Percentiles rank a stretch among this genome's conserved stretches.
Conservation (phyloP, 2,797 vertebrate genomes). For the Kryptopterus vitreolus region DNA sequence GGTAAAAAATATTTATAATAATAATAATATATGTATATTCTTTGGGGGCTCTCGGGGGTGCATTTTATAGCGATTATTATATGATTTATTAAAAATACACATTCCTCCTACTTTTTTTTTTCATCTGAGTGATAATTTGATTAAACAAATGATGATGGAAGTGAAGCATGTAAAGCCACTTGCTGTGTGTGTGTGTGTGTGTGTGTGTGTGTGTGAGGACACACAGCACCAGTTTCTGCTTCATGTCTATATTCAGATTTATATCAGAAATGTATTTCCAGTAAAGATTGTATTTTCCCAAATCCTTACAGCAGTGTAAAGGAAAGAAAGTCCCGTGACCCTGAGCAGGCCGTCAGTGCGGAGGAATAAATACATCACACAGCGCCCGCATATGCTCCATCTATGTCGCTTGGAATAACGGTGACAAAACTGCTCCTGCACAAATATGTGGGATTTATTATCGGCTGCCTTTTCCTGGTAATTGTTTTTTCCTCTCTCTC, state of each 20-base stretch:
- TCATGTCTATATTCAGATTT: not conserved
- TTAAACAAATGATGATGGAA: conserved; percentile 9
- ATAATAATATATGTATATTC: too few relatives aligned
- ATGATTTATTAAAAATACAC: not conserved
- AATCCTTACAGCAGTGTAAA: not conserved
- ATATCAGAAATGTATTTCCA: too few relatives aligned
- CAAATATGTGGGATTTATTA: too few relatives aligned
- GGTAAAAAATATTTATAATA: too few relatives aligned
- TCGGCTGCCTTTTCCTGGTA: not conserved
- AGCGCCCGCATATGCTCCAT: not conserved
- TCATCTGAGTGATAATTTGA: not conserved
- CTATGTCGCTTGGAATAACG: too few relatives aligned
- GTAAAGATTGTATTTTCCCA: not conserved
- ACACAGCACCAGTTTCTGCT: not conserved
- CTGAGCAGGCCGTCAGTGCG: not conserved
- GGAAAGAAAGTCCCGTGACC: not conserved
- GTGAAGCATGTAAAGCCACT: not conserved
- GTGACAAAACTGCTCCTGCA: too few relatives aligned
- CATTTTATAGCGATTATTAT: not conserved
- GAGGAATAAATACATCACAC: not conserved
- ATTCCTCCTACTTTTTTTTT: not conserved
- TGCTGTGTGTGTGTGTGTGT: too few relatives aligned
- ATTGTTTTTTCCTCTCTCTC: not conserved
- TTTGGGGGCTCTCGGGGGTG: not conserved
- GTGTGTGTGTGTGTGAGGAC: not conserved